phyloP scores from a whole-genome alignment of 2,797 vertebrate genomes.

The Neosilurus hyrtlii region DNA sequence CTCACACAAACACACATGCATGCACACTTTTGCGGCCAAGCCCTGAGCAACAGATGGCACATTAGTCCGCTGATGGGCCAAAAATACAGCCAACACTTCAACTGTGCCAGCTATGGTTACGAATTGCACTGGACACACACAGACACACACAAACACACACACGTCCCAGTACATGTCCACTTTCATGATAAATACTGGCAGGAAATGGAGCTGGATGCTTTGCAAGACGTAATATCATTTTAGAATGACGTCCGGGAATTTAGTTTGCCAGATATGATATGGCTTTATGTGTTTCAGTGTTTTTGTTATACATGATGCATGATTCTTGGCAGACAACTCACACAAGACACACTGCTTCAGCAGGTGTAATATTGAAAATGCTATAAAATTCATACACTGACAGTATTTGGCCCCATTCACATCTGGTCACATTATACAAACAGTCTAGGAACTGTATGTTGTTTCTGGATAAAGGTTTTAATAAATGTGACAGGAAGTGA shows the following conservation, averaged over 20 bases:
- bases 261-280: conserved; percentile 14
- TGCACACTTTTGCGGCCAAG: conserved; percentile 52
- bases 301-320: background rate
- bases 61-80: conserved; percentile 56
- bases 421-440: background rate
- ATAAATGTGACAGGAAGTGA: background rate
- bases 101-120: conserved; percentile 60
- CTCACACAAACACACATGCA: conserved; percentile 63
- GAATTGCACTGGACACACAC: conserved; percentile 38
- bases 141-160: background rate
- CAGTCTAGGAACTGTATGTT: background rate
- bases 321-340: conserved; percentile 19
- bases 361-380: background rate
- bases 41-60: conserved; percentile 67
- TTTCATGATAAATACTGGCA: conserved; percentile 59
- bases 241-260: conserved; percentile 29
- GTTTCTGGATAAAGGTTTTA: background rate
- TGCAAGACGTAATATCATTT: conserved; percentile 33
- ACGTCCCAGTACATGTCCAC: conserved; percentile 24
- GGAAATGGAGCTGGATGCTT: conserved; percentile 52
- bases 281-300: background rate
- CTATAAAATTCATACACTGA: background rate
- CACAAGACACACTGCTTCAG: background rate
- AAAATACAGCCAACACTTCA: conserved; percentile 55
- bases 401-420: background rate